Evolutionary conservation across 37 sponge, comb jelly and placozoan genomes (phyloP).

Genomic region (Haliclona indistincta): DNA sequence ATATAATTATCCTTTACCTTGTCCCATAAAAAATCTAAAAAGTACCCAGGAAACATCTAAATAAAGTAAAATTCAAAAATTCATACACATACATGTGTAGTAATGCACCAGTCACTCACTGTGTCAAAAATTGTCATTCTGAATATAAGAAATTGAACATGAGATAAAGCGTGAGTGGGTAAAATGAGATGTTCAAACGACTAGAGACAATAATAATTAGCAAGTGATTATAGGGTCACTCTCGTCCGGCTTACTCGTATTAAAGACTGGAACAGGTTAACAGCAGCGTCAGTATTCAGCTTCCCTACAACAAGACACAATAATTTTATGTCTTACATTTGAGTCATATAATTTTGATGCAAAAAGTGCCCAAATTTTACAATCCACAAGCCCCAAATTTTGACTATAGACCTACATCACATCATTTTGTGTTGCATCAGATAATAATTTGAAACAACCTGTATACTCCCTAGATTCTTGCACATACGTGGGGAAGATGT

Average conservation of each 20-base stretch:
- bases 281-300: neutral
- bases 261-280: neutral
- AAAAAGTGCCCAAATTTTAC: no score
- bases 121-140: slow-evolving; percentile 56
- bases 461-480: no score
- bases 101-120: slow-evolving; percentile 19
- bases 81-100: neutral
- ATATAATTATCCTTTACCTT: slow-evolving; percentile 21
- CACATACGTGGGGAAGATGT: no score
- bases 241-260: neutral
- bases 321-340: neutral
- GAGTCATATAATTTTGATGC: no score
- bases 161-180: slow-evolving; percentile 74
- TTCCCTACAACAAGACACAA: neutral
- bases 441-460: no score
- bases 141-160: slow-evolving; percentile 85
- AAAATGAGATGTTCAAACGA: slow-evolving; percentile 60
- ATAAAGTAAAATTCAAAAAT: slow-evolving; percentile 2
- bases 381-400: no score
- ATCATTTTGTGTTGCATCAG: no score
- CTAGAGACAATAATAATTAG: slow-evolving; percentile 30
- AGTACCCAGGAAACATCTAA: slow-evolving; percentile 48
- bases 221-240: no score
- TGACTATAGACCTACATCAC: no score
- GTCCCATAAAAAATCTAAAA: slow-evolving; percentile 69